Conservation (phyloP, 2,797 vertebrate species). For the Falco cherrug region DNA sequence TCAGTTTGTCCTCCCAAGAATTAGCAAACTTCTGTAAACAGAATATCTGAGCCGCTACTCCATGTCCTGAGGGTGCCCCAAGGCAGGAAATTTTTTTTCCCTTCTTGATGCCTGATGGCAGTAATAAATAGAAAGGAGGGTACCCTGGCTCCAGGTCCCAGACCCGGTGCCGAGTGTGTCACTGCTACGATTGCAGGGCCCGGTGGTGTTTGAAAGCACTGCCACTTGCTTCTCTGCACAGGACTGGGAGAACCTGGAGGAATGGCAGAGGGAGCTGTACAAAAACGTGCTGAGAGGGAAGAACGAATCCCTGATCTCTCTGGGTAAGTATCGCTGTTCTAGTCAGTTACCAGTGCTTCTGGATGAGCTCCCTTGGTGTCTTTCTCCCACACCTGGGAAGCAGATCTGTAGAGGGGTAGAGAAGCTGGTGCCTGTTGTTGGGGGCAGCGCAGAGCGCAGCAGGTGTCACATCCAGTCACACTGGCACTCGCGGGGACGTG, state of each 20-base stretch:
- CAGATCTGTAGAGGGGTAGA: accelerated
- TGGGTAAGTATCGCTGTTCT: constrained; percentile 15
- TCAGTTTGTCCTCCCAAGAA: not conserved
- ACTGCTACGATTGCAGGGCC: constrained; percentile 46
- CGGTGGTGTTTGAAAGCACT: not conserved
- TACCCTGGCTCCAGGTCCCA: not conserved
- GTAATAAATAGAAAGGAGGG: not conserved
- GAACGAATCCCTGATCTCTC: constrained; percentile 49
- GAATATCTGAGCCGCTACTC: not conserved
- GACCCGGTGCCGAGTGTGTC: accelerated
- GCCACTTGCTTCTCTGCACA: constrained; percentile 28
- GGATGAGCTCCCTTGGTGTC: not conserved
- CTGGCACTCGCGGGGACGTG: not conserved
- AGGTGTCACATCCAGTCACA: accelerated
- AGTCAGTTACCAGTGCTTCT: accelerated
- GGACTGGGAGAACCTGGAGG: constrained; percentile 66
- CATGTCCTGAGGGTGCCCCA: not conserved
- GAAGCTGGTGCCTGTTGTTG: accelerated
- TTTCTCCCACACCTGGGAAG: not conserved
- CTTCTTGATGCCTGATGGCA: not conserved
- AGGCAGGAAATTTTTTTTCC: not conserved
- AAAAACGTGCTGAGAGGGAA: constrained; percentile 60
- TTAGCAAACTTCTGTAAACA: not conserved
- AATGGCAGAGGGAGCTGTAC: constrained; percentile 71
- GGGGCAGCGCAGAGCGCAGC: not conserved